Evolutionary conservation across 1,140 invertebrate genomes (phyloP).

Genomic region (Heliothis subflexa): DNA sequence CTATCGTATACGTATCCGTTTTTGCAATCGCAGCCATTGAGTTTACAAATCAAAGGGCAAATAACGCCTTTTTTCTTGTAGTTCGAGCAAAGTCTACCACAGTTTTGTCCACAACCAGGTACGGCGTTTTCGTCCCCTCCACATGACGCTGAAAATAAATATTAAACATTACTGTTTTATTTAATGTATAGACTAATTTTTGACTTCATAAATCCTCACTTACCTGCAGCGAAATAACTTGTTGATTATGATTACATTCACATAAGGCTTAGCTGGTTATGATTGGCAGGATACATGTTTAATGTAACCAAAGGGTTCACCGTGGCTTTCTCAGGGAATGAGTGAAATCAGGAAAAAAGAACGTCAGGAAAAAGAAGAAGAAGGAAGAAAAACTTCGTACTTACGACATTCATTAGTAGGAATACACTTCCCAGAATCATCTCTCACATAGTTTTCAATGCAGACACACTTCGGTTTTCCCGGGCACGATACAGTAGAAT

Average conservation of each 20-base stretch:
- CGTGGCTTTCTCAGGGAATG: no score
- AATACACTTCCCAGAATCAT: slow-evolving; percentile 26
- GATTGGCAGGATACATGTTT: no score
- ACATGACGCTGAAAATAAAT: slow-evolving; percentile 50
- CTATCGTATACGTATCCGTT: slow-evolving; percentile 52
- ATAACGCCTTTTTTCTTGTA: slow-evolving; percentile 1
- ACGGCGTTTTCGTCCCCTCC: slow-evolving; percentile 59
- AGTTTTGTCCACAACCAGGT: slow-evolving; percentile 57
- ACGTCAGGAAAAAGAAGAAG: not conserved
- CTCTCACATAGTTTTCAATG: slow-evolving; percentile 21
- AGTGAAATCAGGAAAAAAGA: no score
- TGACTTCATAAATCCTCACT: not conserved
- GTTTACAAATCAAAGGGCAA: slow-evolving; percentile 49
- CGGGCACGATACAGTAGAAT: not conserved
- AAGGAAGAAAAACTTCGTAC: not conserved
- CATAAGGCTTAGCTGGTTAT: no score
- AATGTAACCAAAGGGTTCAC: no score
- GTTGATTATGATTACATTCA: no score
- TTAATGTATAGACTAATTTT: no score
- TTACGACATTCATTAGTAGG: slow-evolving; percentile 39
- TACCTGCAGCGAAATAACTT: not conserved
- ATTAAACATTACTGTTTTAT: no score
- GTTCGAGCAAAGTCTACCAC: slow-evolving; percentile 53
- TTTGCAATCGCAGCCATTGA: slow-evolving; percentile 58
- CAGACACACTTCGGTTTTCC: slow-evolving; percentile 41